Base-by-base conservation (phyloP, 2,113 vertebrate species). In the Xyliphius kryptos region DNA sequence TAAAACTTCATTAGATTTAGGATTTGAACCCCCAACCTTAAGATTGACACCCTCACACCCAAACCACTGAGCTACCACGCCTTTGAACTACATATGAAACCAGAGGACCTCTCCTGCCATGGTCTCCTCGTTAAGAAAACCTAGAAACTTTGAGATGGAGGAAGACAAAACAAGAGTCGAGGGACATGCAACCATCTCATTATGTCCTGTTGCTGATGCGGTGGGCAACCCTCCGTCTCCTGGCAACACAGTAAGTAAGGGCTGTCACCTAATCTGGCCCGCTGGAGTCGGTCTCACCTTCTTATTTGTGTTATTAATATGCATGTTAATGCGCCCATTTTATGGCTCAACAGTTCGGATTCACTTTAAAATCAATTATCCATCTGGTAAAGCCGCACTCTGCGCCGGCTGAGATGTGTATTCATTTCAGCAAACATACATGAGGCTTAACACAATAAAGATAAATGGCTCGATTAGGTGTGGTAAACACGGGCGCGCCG, bases 291-390 rank as follows among this genome's bases (percentile, higher is more conserved):
- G 22, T 67, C 63, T 66, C 56, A 49, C 67, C 66, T 62, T 66
- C 70, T 66, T 74, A 71, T 76, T 73, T 73, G 68, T 43, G 51
- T 73, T 72, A 80, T 80, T 80, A 80, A 78, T 77, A 80, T 80
- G 74, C 76, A 78, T 79, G 75, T 75, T 80, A 79, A 80, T 80
- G 69, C 47, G 71, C 75, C 76, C 74, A 77, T 80, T 80, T 78
- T 78, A 79, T 76, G 76, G 75, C 76, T 80, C 75, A 76, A 77
- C 79, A 74, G 75, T 79, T 78, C 68, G 73, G 69, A 79, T 79
- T 77, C 73, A 77, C 73, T 77, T 74, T 79, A 79, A 77, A 80
- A 80, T 77, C 79, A 80, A 80, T 80, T 79, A 80, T 75, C 72
- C 74, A 76, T 78, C 74, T 78, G 78, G 66, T 77, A 75, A 76